Conservation (phyloP, 1,140 invertebrate species). For the Drosophila eugracilis region DNA sequence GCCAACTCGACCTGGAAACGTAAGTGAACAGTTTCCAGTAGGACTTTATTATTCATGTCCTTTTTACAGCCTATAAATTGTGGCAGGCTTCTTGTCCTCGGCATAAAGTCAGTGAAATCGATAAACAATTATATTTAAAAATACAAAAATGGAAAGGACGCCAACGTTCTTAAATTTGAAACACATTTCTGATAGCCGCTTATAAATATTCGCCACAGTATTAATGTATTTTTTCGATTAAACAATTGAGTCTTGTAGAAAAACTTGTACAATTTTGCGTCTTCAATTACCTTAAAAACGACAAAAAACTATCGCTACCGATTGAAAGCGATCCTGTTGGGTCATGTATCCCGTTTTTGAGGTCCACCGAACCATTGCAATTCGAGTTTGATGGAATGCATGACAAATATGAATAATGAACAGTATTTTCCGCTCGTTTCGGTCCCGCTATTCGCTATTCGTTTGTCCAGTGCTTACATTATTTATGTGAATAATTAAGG, state of each 20-base stretch:
- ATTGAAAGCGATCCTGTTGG: neutral
- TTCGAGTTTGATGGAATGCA: conserved; percentile 20
- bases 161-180: too few species aligned
- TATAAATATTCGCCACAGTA: too few species aligned
- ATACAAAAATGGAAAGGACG: neutral
- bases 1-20: conserved; percentile 13
- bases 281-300: neutral
- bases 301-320: neutral
- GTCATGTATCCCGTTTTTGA: neutral
- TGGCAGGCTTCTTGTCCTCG: neutral
- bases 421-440: conserved; percentile 4
- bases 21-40: neutral
- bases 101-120: neutral
- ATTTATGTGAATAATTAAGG: conserved; percentile 46
- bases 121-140: neutral
- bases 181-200: too few species aligned
- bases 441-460: too few species aligned
- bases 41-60: conserved; percentile 4
- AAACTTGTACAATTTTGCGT: neutral
- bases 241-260: too few species aligned
- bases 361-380: neutral
- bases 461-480: conserved; percentile 19
- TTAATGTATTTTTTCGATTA: too few species aligned
- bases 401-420: conserved; percentile 30
- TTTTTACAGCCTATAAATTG: conserved; percentile 1